phyloP scores from a whole-genome alignment of 2,113 vertebrate species.

The Lontra canadensis region DNA sequence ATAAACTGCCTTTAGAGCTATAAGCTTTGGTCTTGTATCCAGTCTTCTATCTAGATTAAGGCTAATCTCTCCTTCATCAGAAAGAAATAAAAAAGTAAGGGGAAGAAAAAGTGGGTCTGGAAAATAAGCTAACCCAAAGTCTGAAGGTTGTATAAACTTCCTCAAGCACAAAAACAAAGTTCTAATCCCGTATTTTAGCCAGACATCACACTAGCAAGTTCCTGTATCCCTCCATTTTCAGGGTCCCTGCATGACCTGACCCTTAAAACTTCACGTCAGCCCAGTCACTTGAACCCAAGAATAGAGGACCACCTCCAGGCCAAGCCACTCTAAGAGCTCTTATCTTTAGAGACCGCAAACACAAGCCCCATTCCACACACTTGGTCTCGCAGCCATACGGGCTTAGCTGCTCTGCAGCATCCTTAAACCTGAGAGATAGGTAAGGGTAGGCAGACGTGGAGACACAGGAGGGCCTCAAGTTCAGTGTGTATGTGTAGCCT shows the following conservation, averaged over 20 bases:
- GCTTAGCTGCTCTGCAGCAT: not conserved
- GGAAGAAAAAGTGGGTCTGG: not conserved
- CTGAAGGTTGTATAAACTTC: not conserved
- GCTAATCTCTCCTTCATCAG: not conserved
- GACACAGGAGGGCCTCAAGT: not conserved
- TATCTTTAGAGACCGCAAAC: not conserved
- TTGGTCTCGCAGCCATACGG: not conserved
- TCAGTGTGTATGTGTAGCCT: not conserved
- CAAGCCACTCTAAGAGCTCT: not conserved
- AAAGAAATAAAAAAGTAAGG: constrained; percentile 8
- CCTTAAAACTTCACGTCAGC: not conserved
- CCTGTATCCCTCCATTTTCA: not conserved
- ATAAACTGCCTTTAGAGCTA: not conserved
- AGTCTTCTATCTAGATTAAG: not conserved
- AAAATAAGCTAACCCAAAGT: not conserved
- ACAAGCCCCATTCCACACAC: not conserved
- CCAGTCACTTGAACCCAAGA: not conserved
- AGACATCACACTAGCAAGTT: not conserved
- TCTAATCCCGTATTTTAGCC: not conserved
- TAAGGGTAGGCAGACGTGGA: not conserved
- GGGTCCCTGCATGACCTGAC: not conserved
- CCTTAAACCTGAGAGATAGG: not conserved
- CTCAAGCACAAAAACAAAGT: not conserved
- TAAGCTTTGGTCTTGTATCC: not conserved
- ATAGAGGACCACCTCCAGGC: not conserved